These are phyloP conservation scores for Trissolcus brochymenae DNA, from an alignment of 2,888 invertebrate species.

Conservation along the genomic window DNA sequence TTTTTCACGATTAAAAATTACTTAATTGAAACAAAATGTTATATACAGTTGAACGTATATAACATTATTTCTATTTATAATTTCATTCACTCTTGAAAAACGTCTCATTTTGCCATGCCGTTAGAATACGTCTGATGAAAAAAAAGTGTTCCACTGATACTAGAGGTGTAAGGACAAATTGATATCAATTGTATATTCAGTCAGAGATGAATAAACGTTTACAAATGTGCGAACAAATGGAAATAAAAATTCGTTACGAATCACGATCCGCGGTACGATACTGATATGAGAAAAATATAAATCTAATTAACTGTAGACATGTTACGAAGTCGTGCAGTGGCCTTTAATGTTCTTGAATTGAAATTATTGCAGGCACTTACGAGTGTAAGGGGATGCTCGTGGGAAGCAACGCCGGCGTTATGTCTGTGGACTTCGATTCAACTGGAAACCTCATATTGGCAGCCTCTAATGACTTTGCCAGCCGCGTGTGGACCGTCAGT, in stretches of 20 bases:
- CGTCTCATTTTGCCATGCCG: too few species aligned
- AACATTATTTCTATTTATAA: too few species aligned
- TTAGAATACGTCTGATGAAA: too few species aligned
- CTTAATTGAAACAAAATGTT: too few species aligned
- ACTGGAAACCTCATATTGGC: constrained; percentile 92
- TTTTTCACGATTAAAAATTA: too few species aligned
- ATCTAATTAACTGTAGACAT: constrained; percentile 65
- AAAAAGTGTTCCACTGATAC: too few species aligned
- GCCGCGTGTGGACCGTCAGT: constrained; percentile 94
- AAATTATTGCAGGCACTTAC: constrained; percentile 78
- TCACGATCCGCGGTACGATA: constrained; percentile 46
- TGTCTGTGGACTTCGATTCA: constrained; percentile 96
- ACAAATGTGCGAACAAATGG: constrained; percentile 29
- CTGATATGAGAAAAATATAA: constrained; percentile 55
- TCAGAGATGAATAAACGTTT: constrained; percentile 46
- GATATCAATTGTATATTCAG: constrained; percentile 49
- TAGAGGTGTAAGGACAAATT: constrained; percentile 32
- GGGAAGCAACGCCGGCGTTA: constrained; percentile 96
- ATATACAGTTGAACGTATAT: too few species aligned
- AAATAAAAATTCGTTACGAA: constrained; percentile 29
- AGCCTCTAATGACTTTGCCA: constrained; percentile 97
- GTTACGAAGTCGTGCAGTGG: constrained; percentile 48
- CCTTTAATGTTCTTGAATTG: constrained; percentile 54
- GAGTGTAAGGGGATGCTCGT: constrained; percentile 88
- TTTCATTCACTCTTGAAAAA: too few species aligned